Conservation (phyloP, 1,140 invertebrate species). For the Caenorhabditis tropicalis region DNA sequence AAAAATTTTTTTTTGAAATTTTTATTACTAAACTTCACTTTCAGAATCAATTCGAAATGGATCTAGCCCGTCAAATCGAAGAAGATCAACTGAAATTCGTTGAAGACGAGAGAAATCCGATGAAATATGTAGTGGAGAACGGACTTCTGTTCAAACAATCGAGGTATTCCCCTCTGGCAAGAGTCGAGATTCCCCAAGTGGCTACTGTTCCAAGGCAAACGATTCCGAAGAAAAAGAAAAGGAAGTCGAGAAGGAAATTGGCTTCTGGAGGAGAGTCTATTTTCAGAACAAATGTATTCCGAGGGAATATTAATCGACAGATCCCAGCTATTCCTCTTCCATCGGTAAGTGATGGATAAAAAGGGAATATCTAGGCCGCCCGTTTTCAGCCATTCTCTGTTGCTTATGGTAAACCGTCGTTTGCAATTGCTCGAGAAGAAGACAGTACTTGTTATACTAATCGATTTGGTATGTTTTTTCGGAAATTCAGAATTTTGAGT, state of each 20-base stretch:
- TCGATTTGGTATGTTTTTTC: neutral
- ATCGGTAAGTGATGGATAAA: neutral
- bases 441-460: constrained; percentile 6
- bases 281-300: neutral
- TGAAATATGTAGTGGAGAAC: constrained; percentile 31
- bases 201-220: neutral
- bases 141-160: constrained; percentile 3
- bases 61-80: neutral
- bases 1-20: no score
- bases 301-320: constrained; percentile 29
- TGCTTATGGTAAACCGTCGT: constrained; percentile 1
- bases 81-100: constrained; percentile 32
- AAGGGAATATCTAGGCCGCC: no score
- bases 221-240: neutral
- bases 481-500: neutral
- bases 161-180: neutral
- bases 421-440: constrained; percentile 1
- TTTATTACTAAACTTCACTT: no score
- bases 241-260: neutral
- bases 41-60: no score
- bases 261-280: neutral
- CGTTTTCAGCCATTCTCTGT: constrained; percentile 5
- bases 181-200: constrained; percentile 5
- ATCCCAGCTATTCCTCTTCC: neutral
- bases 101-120: constrained; percentile 7